A percentile compares a stretch with the other conserved stretches of the same genome.
Evolutionary conservation across 2,797 vertebrate genomes (phyloP).

Genomic region (Pseudochirops corinnae): DNA sequence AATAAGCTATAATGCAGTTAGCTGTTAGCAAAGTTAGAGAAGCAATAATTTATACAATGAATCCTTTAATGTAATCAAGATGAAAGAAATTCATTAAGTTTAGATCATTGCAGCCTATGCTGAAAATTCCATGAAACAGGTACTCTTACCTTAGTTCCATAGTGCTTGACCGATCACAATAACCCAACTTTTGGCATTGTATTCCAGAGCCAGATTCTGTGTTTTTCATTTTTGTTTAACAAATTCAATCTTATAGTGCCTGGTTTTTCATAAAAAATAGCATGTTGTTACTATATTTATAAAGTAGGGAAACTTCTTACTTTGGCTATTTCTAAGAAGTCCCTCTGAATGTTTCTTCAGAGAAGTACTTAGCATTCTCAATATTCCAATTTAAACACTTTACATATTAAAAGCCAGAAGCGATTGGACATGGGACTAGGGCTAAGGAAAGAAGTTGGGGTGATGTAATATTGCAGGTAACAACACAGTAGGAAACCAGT

Average conservation of each 20-base stretch:
- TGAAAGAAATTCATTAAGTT: neutral
- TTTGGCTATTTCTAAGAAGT: neutral
- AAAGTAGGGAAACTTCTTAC: neutral
- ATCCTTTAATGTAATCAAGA: neutral
- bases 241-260: neutral
- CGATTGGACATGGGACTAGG: neutral
- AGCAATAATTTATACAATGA: neutral
- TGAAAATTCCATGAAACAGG: neutral
- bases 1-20: neutral
- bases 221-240: neutral
- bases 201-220: conserved; percentile 11
- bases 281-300: neutral
- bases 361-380: neutral
- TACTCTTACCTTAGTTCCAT: neutral
- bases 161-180: neutral
- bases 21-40: neutral
- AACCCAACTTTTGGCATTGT: conserved; percentile 4
- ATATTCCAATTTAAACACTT: neutral
- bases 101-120: neutral
- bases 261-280: neutral
- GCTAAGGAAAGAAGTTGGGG: neutral
- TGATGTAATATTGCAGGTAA: neutral
- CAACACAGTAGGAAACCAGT: neutral
- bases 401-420: neutral
- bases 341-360: neutral